Percentiles rank a stretch among this genome's conserved stretches.
These are phyloP conservation scores for Pogona vitticeps DNA, from an alignment of 2,113 vertebrate species.

Conservation along the genomic window DNA sequence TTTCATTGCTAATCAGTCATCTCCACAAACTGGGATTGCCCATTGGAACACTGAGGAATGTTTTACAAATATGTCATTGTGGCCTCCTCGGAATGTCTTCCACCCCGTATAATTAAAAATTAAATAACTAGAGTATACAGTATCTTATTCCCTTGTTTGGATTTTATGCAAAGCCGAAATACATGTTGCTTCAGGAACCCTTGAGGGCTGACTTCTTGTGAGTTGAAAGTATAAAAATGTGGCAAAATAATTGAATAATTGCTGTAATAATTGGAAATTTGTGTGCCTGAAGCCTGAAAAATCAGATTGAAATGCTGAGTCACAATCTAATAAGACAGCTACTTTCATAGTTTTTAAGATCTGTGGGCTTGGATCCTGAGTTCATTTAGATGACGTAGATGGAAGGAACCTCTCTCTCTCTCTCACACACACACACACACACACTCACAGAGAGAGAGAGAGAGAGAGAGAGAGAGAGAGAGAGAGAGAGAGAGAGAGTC, in stretches of 20 bases:
- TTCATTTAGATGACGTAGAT: background rate
- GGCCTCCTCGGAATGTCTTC: conserved; percentile 6
- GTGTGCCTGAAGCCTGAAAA: background rate
- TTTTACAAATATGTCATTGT: background rate
- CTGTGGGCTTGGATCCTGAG: background rate
- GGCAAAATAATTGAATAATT: background rate
- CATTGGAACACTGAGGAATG: conserved; percentile 5
- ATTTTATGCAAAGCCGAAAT: background rate
- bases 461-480: too few species aligned
- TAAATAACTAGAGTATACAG: background rate
- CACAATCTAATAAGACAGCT: background rate
- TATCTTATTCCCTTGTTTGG: background rate
- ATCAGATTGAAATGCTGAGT: background rate
- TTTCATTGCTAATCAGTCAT: background rate
- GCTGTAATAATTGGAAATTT: background rate
- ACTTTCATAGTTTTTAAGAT: background rate
- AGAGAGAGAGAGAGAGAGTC: too few species aligned
- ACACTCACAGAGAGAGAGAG: too few species aligned
- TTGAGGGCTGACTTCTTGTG: background rate
- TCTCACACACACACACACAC: too few species aligned
- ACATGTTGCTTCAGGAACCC: background rate
- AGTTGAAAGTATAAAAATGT: background rate
- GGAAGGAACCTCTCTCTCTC: background rate
- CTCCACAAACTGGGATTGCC: background rate
- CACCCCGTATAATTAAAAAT: background rate